Evolutionary conservation across 2,797 vertebrate genomes (phyloP).

Genomic region (Sebastes variabilis): DNA sequence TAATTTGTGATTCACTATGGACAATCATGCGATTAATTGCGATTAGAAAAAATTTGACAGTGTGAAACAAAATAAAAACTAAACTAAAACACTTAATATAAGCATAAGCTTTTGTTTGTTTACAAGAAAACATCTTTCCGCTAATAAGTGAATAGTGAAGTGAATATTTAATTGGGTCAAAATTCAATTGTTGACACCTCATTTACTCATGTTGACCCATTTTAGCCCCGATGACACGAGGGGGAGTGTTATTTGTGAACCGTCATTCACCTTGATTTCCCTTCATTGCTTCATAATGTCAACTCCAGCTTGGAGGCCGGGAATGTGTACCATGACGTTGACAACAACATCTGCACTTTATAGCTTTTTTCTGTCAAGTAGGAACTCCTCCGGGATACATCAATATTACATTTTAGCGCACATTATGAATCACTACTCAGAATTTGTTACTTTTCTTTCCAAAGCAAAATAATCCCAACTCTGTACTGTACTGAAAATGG

Average conservation of each 20-base stretch:
- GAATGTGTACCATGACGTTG: background rate
- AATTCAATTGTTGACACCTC: background rate
- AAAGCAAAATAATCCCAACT: background rate
- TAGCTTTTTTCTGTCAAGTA: background rate
- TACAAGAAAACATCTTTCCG: background rate
- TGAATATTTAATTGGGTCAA: background rate
- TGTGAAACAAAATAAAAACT: no score
- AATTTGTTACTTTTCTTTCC: background rate
- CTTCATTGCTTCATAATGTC: slow-evolving; percentile 27
- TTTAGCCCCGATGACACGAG: slow-evolving; percentile 8
- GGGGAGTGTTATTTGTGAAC: slow-evolving; percentile 32
- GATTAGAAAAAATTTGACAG: no score
- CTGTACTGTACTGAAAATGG: slow-evolving; percentile 3
- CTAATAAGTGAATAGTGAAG: background rate
- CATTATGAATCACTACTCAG: background rate
- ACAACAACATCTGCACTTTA: background rate
- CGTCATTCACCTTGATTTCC: slow-evolving; percentile 35
- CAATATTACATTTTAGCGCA: background rate
- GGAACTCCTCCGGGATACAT: background rate
- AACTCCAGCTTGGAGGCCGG: background rate
- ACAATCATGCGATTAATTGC: no score
- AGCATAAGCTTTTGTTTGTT: no score
- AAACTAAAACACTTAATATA: no score
- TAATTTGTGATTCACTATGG: no score
- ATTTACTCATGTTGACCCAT: slow-evolving; percentile 6